Evolutionary conservation across 1,140 invertebrate genomes (phyloP).

Genomic region (Micrasema longulum): DNA sequence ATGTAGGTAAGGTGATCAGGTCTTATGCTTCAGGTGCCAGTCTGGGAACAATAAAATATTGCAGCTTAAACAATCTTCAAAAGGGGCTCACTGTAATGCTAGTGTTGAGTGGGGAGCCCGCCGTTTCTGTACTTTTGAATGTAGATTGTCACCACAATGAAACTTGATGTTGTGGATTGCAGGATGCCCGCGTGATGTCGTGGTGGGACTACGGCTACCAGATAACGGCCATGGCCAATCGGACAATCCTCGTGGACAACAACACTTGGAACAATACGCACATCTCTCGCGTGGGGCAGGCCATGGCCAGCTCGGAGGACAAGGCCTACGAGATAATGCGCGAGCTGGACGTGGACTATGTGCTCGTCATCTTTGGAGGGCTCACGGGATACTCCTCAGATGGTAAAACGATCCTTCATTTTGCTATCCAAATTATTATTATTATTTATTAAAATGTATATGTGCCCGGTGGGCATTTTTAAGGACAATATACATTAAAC

Average conservation of each 20-base stretch:
- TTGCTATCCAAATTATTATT: too few relatives aligned
- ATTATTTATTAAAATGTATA: too few relatives aligned
- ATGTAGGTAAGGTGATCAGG: too few relatives aligned
- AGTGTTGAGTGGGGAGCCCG: too few relatives aligned
- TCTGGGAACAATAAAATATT: too few relatives aligned
- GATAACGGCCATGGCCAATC: constrained; percentile 98
- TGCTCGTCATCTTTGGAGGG: constrained; percentile 97
- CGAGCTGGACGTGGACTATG: constrained; percentile 97
- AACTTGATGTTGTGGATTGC: constrained; percentile 39
- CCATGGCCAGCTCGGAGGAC: constrained; percentile 96
- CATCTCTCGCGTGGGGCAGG: constrained; percentile 96
- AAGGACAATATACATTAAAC: too few relatives aligned
- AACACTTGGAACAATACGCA: constrained; percentile 99
- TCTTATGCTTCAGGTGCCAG: too few relatives aligned
- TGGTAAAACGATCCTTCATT: constrained; percentile 77
- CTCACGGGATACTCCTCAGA: constrained; percentile 98
- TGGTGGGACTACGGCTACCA: constrained; percentile 99
- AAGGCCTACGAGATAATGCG: constrained; percentile 97
- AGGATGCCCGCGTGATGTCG: constrained; percentile 97
- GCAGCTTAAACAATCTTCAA: too few relatives aligned
- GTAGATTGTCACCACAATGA: too few relatives aligned
- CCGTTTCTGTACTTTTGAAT: too few relatives aligned
- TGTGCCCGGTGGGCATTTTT: too few relatives aligned
- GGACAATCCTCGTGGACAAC: constrained; percentile 98
- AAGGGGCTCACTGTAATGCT: too few relatives aligned